Base-by-base conservation (phyloP, 92 coral and sea anemone species). In the Zoanthus sociatus region DNA sequence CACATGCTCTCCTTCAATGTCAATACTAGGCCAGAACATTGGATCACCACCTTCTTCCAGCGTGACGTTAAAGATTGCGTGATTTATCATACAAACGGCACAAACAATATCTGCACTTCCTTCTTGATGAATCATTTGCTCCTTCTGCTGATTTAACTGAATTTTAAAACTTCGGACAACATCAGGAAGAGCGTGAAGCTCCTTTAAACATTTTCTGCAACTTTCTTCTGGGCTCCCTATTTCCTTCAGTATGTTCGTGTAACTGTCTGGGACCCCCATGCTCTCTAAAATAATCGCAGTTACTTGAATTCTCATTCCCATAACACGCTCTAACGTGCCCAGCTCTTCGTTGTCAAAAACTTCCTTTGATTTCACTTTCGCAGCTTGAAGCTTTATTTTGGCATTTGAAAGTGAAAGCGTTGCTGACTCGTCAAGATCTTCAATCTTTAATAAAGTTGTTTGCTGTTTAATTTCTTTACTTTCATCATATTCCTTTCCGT, bases 11-110 rank as follows among this genome's bases (percentile, higher is more conserved):
- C 67, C 85, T 3, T 74, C 73, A 14, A 66, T 26, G 58, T 81
- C 45, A 37, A 81, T 14, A 47, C 17, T 4, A 15, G 85, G 85
- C 85, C 85, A 81, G 76, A 81, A 81, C 85, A 81, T 81, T 8
- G 76, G 85, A 71, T 81, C 58, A 21, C 85, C 85, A 14, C 85
- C 85, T 20, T 81, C 85, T 12, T 18, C 54, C 17, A 81, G 37
- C 6, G 85, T 81, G 21, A 81, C 73, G 17, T 13, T 64, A 30
- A 81, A 81, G 75, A 81, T 67, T 81, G 85, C 60, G 64, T 81
- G 85, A 48, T 81, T 81, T 17, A 81, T 63, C 85, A 18, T 47
- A 20, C 85, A 81, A 30, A 81, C 76, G 21, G 44, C 47, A 50
- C 61, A 18, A 21, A 81, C 85, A 67, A 81, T 81, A 64, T 81